Base-by-base conservation (phyloP, 2,888 invertebrate species). In the Brachylomia viminalis region DNA sequence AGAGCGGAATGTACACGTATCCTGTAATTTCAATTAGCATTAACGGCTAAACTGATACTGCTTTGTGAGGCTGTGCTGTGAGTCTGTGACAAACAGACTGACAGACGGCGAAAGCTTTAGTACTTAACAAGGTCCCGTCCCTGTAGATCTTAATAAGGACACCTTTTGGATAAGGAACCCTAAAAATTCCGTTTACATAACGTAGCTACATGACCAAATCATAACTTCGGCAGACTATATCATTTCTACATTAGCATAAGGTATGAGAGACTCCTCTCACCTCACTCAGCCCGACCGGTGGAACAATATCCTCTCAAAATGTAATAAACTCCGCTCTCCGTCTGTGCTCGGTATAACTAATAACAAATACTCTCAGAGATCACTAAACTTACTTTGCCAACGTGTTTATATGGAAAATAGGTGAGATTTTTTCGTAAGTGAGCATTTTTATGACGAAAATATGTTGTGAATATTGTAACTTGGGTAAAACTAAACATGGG, bases 221-320 rank as follows among this genome's bases (percentile, higher is more conserved):
- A 65, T 42, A 72, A 59, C 33, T 27, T 2, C 13, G 20, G 20
- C 52, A 8, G 56, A 49, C 27, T 15, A 66, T 56, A 56, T 69
- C 59, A 77, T 61, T 52, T 23, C 17, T 13, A 27, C 42, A 82
- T 77, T 67, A 64, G 49, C 79, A 83, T 54, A 61, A 15, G 23
- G 5, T 70, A 56, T 38, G 67, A 56, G 49, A 42, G 33, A 54
- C 15, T 52, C 59, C 10, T 38, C 49, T 42, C 45, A 15, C 49
- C 11, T 20, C 61, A 38, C 23, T 58, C 30, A 15, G 13, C n/a
- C 8, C 42, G 45, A 23, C 3, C 64, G 11, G 33, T 10, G 23
- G 52, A 66, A 83, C 70, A 78, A 80, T 70, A 70, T 52, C 52
- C 61, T 20, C 10, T 2, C 56, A 47, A 68, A 83, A 80, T 68